phyloP scores from a whole-genome alignment of 2,797 vertebrate species.

The Cossypha polioptera region DNA sequence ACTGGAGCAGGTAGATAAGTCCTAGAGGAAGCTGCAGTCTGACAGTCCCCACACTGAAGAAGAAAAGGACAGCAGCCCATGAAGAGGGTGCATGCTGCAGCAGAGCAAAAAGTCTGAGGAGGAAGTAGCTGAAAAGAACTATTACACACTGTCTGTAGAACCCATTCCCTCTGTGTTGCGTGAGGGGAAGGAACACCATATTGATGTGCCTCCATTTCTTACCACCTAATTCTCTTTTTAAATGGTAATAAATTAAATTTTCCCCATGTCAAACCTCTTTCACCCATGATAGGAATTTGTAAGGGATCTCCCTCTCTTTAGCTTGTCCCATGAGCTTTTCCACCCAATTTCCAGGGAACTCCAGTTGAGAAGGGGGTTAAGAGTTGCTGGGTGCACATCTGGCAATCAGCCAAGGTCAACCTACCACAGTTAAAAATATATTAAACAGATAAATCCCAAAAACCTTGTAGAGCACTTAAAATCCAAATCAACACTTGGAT shows the following conservation, averaged over 20 bases:
- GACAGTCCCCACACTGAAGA: accelerated
- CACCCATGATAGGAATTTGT: background rate
- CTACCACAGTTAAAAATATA: background rate
- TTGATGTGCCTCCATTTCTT: background rate
- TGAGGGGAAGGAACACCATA: background rate
- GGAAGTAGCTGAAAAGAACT: background rate
- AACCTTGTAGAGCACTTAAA: background rate
- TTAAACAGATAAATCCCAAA: background rate
- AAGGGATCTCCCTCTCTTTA: background rate
- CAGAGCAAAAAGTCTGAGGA: background rate
- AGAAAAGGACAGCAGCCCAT: background rate
- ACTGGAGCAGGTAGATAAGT: background rate
- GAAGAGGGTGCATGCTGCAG: accelerated
- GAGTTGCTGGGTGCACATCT: background rate
- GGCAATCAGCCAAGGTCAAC: background rate
- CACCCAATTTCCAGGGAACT: background rate
- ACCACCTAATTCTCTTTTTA: background rate
- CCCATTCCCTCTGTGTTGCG: background rate
- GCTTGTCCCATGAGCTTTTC: accelerated
- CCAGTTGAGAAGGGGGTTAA: accelerated
- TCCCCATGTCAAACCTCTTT: background rate
- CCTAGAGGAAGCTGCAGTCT: background rate
- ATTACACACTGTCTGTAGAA: background rate
- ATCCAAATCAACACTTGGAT: background rate
- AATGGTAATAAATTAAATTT: background rate